These are phyloP conservation scores for Onychomys arenicola DNA, from an alignment of 2,797 vertebrate genomes.

Conservation along the genomic window DNA sequence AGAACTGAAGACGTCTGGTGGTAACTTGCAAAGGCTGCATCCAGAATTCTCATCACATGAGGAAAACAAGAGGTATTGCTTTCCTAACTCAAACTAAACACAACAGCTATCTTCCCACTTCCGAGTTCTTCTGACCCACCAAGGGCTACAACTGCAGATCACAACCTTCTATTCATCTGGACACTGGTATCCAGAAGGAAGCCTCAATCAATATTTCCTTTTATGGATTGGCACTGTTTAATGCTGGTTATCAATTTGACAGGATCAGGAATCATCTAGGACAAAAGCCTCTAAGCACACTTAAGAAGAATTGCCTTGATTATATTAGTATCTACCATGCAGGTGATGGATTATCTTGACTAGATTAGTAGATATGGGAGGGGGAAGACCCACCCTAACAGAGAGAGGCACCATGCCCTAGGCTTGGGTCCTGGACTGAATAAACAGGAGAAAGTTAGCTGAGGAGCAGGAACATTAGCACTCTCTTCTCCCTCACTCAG, in stretches of 20 bases:
- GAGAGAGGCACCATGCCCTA: neutral
- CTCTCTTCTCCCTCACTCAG: neutral
- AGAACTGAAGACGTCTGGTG: neutral
- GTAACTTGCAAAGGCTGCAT: neutral
- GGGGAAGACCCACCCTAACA: neutral
- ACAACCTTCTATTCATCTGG: neutral
- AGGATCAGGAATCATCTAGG: neutral
- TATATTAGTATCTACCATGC: neutral
- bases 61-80: neutral
- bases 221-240: neutral
- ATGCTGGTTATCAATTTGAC: neutral
- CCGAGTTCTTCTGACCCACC: neutral
- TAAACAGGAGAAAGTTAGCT: neutral
- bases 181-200: neutral
- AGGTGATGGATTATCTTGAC: neutral
- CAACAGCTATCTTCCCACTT: neutral
- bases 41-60: neutral
- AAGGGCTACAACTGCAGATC: neutral
- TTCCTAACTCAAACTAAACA: conserved; percentile 14
- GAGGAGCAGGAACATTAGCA: neutral
- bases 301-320: neutral
- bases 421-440: neutral
- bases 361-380: neutral
- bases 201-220: too few species aligned
- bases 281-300: neutral